phyloP scores from a whole-genome alignment of 2,888 invertebrate species.

The Acanthosepion esculentum region DNA sequence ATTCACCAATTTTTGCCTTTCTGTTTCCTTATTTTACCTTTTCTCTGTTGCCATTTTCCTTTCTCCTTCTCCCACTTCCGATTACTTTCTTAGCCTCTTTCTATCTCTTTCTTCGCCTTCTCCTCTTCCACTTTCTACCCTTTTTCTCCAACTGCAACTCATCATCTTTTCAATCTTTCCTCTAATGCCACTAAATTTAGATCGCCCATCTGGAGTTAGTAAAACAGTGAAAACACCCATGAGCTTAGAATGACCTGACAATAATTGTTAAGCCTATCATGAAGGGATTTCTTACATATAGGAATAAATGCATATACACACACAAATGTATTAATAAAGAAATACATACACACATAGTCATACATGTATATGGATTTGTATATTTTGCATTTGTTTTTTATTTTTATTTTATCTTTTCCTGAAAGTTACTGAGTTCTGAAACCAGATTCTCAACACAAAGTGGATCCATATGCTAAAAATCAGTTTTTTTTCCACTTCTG shows the following conservation, averaged over 20 bases:
- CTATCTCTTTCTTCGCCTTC: background rate
- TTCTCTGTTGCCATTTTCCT: too few species aligned
- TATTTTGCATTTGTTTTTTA: background rate
- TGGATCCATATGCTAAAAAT: background rate
- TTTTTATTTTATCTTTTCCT: background rate
- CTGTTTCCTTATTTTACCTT: background rate
- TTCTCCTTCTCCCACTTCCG: too few species aligned
- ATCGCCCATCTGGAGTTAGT: background rate
- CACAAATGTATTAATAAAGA: background rate
- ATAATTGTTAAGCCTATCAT: constrained; percentile 33
- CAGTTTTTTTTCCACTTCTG: background rate
- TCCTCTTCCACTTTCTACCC: background rate
- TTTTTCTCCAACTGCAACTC: background rate
- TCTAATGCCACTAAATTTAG: background rate
- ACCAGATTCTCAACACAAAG: background rate
- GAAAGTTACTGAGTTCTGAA: constrained; percentile 21
- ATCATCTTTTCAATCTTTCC: background rate
- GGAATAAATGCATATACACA: background rate
- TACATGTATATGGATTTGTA: background rate
- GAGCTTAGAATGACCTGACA: background rate
- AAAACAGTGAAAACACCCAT: constrained; percentile 8
- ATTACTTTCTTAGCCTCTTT: background rate
- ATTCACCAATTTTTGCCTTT: background rate
- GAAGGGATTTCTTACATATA: background rate
- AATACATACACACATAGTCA: background rate